phyloP scores from a whole-genome alignment of 2,113 vertebrate species.

The Zapus hudsonius region DNA sequence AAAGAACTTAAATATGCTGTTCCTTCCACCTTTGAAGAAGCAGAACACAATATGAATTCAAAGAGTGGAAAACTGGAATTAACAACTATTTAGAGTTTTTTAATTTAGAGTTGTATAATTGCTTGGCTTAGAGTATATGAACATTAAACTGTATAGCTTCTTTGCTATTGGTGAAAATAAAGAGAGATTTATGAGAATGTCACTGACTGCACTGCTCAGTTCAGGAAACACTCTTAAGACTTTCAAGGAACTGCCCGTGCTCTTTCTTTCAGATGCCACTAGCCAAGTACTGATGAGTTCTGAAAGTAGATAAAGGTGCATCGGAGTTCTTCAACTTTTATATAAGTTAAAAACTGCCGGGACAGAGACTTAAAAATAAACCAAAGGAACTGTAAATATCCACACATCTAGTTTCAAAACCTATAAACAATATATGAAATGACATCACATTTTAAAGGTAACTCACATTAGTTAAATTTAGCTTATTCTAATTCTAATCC shows the following conservation, averaged over 20 bases:
- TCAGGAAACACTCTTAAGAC: neutral
- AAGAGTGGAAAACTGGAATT: neutral
- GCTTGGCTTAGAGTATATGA: neutral
- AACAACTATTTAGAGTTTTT: neutral
- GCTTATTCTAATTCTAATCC: neutral
- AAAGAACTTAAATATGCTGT: conserved; percentile 94
- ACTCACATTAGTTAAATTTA: neutral
- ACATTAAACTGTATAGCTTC: neutral
- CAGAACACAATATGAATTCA: conserved; percentile 9
- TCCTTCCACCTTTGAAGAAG: conserved; percentile 92
- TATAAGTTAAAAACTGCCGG: neutral
- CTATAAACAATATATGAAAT: neutral
- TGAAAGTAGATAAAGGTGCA: neutral
- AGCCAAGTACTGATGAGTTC: conserved; percentile 10
- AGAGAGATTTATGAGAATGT: neutral
- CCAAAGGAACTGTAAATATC: neutral
- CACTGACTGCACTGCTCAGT: neutral
- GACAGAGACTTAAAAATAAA: conserved; percentile 42
- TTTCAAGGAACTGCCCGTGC: neutral
- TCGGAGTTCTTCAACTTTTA: neutral
- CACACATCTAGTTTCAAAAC: neutral
- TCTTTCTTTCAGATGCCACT: conserved; percentile 37
- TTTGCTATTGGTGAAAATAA: neutral
- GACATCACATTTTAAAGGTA: conserved; percentile 39
- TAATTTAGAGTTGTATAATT: neutral